Conservation (phyloP, 2,888 invertebrate species). For the Stomorhina lunata region DNA sequence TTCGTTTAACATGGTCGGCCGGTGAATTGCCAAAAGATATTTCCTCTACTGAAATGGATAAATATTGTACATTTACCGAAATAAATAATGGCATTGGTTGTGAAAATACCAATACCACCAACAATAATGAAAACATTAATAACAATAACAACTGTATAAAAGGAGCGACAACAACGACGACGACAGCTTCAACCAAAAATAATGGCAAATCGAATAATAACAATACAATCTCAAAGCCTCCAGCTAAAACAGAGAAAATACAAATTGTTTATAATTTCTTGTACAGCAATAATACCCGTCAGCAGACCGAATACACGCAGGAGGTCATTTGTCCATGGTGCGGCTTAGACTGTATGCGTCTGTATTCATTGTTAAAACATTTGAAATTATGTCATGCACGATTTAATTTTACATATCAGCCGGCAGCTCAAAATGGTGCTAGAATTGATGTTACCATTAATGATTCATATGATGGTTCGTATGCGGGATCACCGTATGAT, state of each 20-base stretch:
- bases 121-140: conserved; percentile 69
- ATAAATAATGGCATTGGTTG: conserved; percentile 49
- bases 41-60: conserved; percentile 72
- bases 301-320: conserved; percentile 96
- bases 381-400: conserved; percentile 95
- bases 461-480: conserved; percentile 96
- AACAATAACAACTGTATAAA: conserved; percentile 74
- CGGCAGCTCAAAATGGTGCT: conserved; percentile 83
- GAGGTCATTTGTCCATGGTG: conserved; percentile 98
- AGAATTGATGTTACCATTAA: conserved; percentile 97
- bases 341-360: conserved; percentile 90
- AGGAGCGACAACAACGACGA: conserved; percentile 15
- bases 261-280: conserved; percentile 97
- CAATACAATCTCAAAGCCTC: conserved; percentile 40
- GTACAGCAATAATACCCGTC: conserved; percentile 95
- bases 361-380: conserved; percentile 95
- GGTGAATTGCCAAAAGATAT: conserved; percentile 79
- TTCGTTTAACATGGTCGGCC: conserved; percentile 91
- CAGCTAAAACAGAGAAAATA: conserved; percentile 81
- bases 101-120: conserved; percentile 57
- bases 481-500: conserved; percentile 95
- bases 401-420: conserved; percentile 92
- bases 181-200: conserved; percentile 12
- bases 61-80: conserved; percentile 68
- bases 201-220: conserved; percentile 56